Conservation (phyloP, 2,888 invertebrate genomes). For the Tetranychus piercei region DNA sequence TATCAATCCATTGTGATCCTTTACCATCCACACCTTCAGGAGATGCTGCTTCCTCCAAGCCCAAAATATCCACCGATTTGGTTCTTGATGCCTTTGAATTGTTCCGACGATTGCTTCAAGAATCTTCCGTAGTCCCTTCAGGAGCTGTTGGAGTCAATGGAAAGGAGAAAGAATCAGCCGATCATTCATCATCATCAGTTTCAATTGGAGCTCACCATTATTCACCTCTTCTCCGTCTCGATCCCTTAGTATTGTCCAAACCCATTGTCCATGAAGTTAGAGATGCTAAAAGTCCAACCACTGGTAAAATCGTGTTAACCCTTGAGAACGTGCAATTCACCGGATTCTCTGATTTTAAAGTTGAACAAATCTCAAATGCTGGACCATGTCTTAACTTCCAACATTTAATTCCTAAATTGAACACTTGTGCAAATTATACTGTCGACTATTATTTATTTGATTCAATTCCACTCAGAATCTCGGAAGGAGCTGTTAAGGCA, state of each 20-base stretch:
- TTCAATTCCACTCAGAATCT: slow-evolving; percentile 11
- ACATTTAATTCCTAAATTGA: slow-evolving; percentile 7
- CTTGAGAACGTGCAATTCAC: slow-evolving; percentile 9
- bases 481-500: slow-evolving; percentile 9
- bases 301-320: slow-evolving; percentile 10
- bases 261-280: slow-evolving; percentile 5
- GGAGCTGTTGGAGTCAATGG: neutral
- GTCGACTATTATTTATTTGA: slow-evolving; percentile 15
- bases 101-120: slow-evolving; percentile 1
- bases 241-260: neutral
- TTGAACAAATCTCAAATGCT: neutral
- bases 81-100: neutral
- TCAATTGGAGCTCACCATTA: neutral
- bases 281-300: slow-evolving; percentile 10
- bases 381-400: slow-evolving; percentile 2
- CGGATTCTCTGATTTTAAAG: slow-evolving; percentile 14
- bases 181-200: neutral
- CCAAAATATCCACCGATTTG: neutral
- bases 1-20: neutral
- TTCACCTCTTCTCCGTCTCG: neutral
- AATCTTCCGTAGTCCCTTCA: neutral
- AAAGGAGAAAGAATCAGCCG: slow-evolving; percentile 1
- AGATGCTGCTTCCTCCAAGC: neutral
- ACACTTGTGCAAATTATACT: slow-evolving; percentile 15
- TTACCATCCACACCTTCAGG: neutral